A percentile compares a stretch with the other conserved stretches of the same genome.
phyloP scores from a whole-genome alignment of 2,888 invertebrate species.

The Pheosia tremula region DNA sequence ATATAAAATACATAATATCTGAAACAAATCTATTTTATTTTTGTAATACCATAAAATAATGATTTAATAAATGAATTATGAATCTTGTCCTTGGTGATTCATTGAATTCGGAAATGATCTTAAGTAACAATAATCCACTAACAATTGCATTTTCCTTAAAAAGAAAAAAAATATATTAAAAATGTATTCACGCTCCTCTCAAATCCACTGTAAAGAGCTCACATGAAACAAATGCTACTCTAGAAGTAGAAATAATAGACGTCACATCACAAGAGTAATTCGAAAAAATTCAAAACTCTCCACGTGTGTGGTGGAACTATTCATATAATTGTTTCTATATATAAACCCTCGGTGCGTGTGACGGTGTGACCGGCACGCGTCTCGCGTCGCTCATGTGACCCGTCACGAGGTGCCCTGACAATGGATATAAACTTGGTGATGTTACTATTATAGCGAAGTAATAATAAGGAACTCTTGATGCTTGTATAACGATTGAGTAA shows the following conservation, averaged over 20 bases:
- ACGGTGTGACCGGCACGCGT: background rate
- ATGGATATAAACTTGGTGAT: constrained; percentile 2
- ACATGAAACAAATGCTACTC: no score
- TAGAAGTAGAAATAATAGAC: no score
- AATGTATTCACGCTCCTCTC: no score
- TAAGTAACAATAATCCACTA: no score
- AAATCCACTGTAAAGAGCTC: no score
- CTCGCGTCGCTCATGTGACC: constrained; percentile 1
- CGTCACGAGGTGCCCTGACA: constrained; percentile 2
- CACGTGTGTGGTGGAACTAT: background rate
- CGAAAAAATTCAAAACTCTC: background rate
- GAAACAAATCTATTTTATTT: no score
- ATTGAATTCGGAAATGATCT: no score
- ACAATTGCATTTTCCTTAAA: no score
- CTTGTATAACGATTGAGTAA: background rate
- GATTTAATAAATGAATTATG: no score
- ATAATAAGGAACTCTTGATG: background rate
- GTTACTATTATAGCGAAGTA: background rate
- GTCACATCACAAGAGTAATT: background rate
- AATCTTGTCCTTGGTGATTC: no score
- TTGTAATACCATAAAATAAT: no score
- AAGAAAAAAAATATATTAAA: no score
- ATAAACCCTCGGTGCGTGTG: constrained; percentile 1
- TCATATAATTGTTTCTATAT: constrained; percentile 1
- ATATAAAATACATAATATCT: background rate